A percentile compares a stretch with the other conserved stretches of the same genome.
These are phyloP conservation scores for Poeciliopsis turneri DNA, from an alignment of 2,797 vertebrate genomes.

Conservation along the genomic window DNA sequence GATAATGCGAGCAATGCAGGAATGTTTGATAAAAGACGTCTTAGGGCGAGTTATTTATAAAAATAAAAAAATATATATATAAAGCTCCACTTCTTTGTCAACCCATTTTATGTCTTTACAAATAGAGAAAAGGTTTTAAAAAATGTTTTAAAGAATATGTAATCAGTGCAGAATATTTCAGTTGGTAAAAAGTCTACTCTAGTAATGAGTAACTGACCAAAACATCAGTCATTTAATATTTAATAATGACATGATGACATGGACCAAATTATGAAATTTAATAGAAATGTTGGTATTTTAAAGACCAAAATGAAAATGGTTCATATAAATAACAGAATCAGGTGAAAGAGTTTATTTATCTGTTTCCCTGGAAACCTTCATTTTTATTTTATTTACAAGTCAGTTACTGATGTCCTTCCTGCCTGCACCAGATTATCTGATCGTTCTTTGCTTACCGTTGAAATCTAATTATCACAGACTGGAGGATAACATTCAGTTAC, in stretches of 20 bases:
- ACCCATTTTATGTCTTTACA: neutral
- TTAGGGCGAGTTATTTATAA: slow-evolving; percentile 50
- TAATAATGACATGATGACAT: no score
- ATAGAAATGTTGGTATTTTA: no score
- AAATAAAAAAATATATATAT: slow-evolving; percentile 36
- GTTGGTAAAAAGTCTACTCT: neutral
- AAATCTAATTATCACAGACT: slow-evolving; percentile 61
- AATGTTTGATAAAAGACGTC: slow-evolving; percentile 58
- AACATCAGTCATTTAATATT: no score
- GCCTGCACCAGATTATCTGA: slow-evolving; percentile 22
- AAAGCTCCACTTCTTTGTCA: slow-evolving; percentile 26
- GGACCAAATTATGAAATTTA: no score
- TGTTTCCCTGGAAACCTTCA: slow-evolving; percentile 15
- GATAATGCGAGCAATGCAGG: slow-evolving; percentile 57
- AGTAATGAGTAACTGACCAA: no score
- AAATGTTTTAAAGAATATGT: neutral
- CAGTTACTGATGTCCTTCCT: slow-evolving; percentile 31
- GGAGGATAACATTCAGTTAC: slow-evolving; percentile 34
- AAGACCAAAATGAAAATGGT: no score
- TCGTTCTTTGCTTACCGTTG: slow-evolving; percentile 43
- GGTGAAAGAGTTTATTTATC: neutral
- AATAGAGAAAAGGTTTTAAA: neutral
- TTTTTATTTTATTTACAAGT: slow-evolving; percentile 18
- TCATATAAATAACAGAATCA: no score
- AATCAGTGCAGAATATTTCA: neutral